These are phyloP conservation scores for Lepus europaeus DNA, from an alignment of 2,113 vertebrate genomes.

Conservation along the genomic window DNA sequence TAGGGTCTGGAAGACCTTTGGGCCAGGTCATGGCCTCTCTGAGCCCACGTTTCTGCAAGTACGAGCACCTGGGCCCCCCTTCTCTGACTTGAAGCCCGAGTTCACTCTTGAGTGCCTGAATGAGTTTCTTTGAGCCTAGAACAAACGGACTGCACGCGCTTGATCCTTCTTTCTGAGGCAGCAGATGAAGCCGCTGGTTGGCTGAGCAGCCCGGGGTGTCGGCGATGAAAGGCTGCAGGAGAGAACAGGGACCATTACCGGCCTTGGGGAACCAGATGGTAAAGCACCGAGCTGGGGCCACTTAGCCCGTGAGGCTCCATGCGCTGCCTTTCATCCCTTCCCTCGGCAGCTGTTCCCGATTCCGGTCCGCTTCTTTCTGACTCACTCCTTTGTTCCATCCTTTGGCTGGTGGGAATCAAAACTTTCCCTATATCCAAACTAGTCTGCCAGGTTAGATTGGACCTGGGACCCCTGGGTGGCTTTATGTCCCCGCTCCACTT, in stretches of 20 bases:
- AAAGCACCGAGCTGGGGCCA: not conserved
- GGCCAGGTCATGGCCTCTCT: not conserved
- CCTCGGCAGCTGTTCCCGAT: not conserved
- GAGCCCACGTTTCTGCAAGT: not conserved
- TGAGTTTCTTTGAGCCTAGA: slow-evolving; percentile 15
- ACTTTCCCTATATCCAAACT: not conserved
- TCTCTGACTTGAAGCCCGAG: not conserved
- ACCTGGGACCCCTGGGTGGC: not conserved
- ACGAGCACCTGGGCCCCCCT: not conserved
- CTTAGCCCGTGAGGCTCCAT: slow-evolving; percentile 4
- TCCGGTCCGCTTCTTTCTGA: slow-evolving; percentile 63
- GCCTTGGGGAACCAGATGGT: slow-evolving; percentile 53
- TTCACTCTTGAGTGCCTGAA: not conserved
- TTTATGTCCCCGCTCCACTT: not conserved
- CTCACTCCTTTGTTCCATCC: slow-evolving; percentile 63
- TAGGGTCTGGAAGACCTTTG: not conserved
- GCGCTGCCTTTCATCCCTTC: slow-evolving; percentile 54
- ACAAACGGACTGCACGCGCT: not conserved
- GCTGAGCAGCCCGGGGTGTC: not conserved
- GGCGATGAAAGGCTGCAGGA: slow-evolving; percentile 55
- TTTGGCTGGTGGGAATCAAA: slow-evolving; percentile 33
- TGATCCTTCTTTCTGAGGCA: not conserved
- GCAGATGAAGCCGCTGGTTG: not conserved
- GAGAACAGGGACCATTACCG: slow-evolving; percentile 60
- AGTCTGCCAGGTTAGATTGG: not conserved